A percentile compares a stretch with the other conserved stretches of the same genome.
These are phyloP conservation scores for Imbricaverruca yamaguchii DNA, from an alignment of 2,888 invertebrate genomes.

Conservation along the genomic window DNA sequence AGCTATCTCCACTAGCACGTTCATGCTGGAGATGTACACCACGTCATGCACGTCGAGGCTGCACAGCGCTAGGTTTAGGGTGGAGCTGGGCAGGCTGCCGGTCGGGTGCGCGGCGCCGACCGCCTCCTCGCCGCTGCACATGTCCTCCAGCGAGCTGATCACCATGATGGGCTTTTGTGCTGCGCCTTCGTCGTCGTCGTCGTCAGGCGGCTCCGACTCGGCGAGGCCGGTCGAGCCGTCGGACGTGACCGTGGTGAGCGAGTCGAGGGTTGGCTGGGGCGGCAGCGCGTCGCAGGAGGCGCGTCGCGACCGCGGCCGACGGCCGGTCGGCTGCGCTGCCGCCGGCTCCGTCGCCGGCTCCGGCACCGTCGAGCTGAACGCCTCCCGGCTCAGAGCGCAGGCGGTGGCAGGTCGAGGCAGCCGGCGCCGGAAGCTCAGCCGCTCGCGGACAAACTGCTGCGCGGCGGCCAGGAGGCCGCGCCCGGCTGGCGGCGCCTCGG, in stretches of 20 bases:
- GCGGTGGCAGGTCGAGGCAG: neutral
- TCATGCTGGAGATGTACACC: constrained; percentile 31
- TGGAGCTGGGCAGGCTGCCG: neutral
- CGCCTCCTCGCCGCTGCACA: neutral
- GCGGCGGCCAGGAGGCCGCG: constrained; percentile 8
- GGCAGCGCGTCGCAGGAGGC: neutral
- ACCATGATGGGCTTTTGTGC: neutral
- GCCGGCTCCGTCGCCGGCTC: neutral
- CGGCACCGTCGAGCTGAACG: neutral
- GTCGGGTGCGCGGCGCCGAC: neutral
- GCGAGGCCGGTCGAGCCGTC: neutral
- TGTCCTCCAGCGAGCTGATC: constrained; percentile 1
- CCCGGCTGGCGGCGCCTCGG: neutral
- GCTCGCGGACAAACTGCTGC: constrained; percentile 1
- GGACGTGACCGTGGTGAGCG: neutral
- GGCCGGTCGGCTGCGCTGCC: neutral
- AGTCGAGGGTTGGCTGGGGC: neutral
- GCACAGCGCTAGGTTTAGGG: neutral
- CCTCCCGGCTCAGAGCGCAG: neutral
- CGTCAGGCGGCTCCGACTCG: neutral
- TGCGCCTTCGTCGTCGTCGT: no score
- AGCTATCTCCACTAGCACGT: constrained; percentile 29
- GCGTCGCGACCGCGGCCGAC: neutral
- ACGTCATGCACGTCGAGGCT: constrained; percentile 1
- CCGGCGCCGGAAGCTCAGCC: constrained; percentile 4